Percentiles rank a stretch among this genome's conserved stretches.
These are phyloP conservation scores for Caenorhabditis virilis DNA, from an alignment of 2,888 invertebrate species.

Conservation along the genomic window DNA sequence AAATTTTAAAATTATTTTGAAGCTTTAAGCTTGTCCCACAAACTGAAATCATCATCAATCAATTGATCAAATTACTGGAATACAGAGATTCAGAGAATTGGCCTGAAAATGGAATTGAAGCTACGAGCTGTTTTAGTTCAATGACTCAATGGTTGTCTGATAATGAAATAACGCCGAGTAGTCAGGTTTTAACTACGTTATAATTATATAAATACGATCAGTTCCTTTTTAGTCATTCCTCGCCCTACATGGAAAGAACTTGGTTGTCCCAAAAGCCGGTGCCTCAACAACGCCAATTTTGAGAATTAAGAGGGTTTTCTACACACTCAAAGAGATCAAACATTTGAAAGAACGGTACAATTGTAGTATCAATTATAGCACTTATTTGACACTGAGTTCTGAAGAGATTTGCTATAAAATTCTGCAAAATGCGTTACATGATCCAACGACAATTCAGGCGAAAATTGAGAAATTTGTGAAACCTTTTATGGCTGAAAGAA, in stretches of 20 bases:
- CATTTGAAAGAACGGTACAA: constrained; percentile 36
- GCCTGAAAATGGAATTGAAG: constrained; percentile 44
- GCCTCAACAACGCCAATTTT: constrained; percentile 19
- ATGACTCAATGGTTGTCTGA: constrained; percentile 17
- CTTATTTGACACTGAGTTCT: constrained; percentile 15
- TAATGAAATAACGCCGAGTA: constrained; percentile 29
- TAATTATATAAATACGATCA: no score
- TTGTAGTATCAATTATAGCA: constrained; percentile 30
- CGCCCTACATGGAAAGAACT: constrained; percentile 4
- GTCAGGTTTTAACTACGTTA: no score
- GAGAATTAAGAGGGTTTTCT: constrained; percentile 22
- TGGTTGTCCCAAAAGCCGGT: neutral
- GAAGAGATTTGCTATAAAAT: constrained; percentile 49
- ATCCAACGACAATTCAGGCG: constrained; percentile 36
- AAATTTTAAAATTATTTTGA: no score
- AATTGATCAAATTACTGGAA: constrained; percentile 22
- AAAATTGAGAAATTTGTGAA: constrained; percentile 51
- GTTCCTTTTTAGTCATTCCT: no score
- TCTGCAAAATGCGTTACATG: constrained; percentile 35
- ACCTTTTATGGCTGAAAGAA: constrained; percentile 47
- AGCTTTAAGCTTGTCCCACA: no score
- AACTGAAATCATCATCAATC: constrained; percentile 7
- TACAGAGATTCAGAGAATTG: constrained; percentile 28
- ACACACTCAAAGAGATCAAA: constrained; percentile 31
- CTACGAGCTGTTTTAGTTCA: constrained; percentile 30